These are phyloP conservation scores for Brachionus paranguensis DNA, from an alignment of 1,140 invertebrate species.

Conservation along the genomic window DNA sequence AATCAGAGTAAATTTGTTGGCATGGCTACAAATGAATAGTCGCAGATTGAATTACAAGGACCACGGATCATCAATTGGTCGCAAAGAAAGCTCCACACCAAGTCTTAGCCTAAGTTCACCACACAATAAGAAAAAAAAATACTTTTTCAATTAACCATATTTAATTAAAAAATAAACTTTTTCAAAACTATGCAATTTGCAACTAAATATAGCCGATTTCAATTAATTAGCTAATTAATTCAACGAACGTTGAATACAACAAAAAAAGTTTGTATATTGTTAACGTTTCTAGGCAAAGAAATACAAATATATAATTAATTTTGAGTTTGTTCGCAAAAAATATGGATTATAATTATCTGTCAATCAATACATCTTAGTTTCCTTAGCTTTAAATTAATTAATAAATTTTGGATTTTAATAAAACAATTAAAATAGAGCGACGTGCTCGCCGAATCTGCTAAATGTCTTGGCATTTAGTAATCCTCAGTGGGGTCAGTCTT, in stretches of 20 bases:
- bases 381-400: background rate
- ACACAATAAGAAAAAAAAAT: background rate
- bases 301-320: background rate
- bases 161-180: background rate
- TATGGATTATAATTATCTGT: background rate
- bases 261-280: background rate
- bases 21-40: background rate
- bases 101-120: background rate
- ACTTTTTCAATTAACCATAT: background rate
- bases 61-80: background rate
- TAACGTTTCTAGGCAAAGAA: background rate
- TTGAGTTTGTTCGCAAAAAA: background rate
- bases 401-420: background rate
- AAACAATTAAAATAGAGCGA: background rate
- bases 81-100: background rate
- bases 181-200: background rate
- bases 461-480: background rate
- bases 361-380: background rate
- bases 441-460: background rate
- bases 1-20: background rate
- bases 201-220: background rate
- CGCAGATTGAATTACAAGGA: background rate
- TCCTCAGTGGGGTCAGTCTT: background rate
- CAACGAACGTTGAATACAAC: background rate
- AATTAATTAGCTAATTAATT: conserved; percentile 3